Conservation (phyloP, 2,797 vertebrate species). For the Xenopus petersii region DNA sequence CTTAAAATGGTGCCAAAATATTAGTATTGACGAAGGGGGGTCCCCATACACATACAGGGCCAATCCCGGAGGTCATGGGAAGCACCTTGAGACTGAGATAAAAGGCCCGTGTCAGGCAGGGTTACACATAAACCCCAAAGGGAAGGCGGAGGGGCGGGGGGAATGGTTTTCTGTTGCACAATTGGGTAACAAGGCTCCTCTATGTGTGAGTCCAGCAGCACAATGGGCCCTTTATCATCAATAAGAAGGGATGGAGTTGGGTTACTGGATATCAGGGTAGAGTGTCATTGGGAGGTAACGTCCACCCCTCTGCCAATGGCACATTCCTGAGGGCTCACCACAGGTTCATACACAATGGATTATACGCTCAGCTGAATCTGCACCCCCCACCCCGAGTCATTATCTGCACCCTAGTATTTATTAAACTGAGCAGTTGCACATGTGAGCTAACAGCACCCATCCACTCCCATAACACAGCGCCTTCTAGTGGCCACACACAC, state of each 20-base stretch:
- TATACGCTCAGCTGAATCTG: too few species aligned
- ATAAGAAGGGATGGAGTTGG: constrained; percentile 14
- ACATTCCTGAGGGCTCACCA: neutral
- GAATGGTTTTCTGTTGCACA: constrained; percentile 4
- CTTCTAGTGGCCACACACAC: too few species aligned
- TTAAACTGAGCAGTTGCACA: too few species aligned
- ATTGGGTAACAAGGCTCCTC: constrained; percentile 21
- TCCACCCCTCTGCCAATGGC: neutral
- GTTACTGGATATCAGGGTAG: constrained; percentile 11
- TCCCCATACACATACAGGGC: too few species aligned
- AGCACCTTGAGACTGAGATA: too few species aligned
- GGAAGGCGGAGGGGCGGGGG: neutral
- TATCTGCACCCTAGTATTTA: too few species aligned
- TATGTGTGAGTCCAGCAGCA: constrained; percentile 6
- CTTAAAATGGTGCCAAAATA: too few species aligned
- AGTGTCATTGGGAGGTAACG: neutral
- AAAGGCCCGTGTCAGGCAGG: too few species aligned
- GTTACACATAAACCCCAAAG: neutral
- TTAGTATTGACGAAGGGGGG: too few species aligned
- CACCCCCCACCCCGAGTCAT: neutral
- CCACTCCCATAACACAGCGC: too few species aligned
- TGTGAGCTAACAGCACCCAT: too few species aligned
- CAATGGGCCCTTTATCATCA: constrained; percentile 36
- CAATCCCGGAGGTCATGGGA: too few species aligned
- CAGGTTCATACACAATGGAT: neutral